Evolutionary conservation across 2,797 vertebrate genomes (phyloP), one percentile per base, ranked within the genome.

Genomic region (Acrocephalus scirpaceus): DNA sequence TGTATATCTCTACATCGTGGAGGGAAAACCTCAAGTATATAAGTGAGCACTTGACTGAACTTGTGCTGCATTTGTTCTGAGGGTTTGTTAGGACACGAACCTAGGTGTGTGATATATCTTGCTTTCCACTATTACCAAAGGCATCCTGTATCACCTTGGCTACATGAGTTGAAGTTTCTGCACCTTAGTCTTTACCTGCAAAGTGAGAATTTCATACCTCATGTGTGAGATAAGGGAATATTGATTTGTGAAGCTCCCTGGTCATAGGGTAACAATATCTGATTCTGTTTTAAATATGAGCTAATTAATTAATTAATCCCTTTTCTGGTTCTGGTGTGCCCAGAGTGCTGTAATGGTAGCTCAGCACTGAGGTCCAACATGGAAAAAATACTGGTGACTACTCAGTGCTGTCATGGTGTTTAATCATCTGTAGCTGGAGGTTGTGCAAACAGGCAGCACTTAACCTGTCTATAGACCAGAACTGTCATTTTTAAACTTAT

Each of bases 361-460:
- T 69, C 40, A 56, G 13, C 19, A 29, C 34, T 54, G 58, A 72
- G 84, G 45, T 72, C 25, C 53, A 78, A 12, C 8, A n/a, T 10
- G 21, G n/a, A 57, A 26, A 80, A 88, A 70, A 45, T 21, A 7
- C 40, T 29, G 50, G 3, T 4, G 10, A 32, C 11, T 50, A 5
- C 16, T n/a, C 23, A 22, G 13, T 64, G 40, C 20, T 86, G 36
- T 69, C 58, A n/a, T 1, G 0, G 17, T 58, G 2, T 67, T 66
- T 36, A 16, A 36, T 22, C 19, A 12, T 13, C 20, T 42, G 0
- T 22, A 47, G 7, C 10, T 27, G 32, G 4, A 23, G 8, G 6
- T 16, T 61, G 23, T 57, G 42, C 47, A 70, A 75, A 78, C 11
- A 69, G 16, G 44, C 26, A 53, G 12, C 1, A 0, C 26, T 32